Evolutionary conservation across 53 echinoderm and acorn worm genomes (phyloP).

Genomic region (Echinometra lucunter): DNA sequence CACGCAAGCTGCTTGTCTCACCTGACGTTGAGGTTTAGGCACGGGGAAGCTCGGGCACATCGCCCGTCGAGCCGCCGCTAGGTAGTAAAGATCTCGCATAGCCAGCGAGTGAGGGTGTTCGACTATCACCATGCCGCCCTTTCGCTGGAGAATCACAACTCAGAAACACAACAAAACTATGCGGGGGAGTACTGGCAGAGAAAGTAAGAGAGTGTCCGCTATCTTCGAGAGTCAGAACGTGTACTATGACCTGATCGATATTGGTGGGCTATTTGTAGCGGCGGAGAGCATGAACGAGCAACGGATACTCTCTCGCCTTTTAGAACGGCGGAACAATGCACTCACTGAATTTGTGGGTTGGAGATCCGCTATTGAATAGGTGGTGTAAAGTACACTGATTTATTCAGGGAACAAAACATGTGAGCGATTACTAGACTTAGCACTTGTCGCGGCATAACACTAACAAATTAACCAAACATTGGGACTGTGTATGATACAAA

Average conservation of each 20-base stretch:
- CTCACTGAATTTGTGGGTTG: neutral
- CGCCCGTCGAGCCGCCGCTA: slow-evolving; percentile 27
- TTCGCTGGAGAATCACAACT: neutral
- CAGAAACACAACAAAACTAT: slow-evolving; percentile 23
- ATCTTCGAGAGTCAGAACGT: neutral
- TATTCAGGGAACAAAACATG: slow-evolving; percentile 3
- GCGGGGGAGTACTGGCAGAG: slow-evolving; percentile 14
- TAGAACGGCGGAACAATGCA: slow-evolving; percentile 23
- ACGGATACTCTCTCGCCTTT: slow-evolving; percentile 15
- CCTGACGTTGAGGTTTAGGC: slow-evolving; percentile 27
- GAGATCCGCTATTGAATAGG: slow-evolving; percentile 4
- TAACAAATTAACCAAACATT: slow-evolving; percentile 36
- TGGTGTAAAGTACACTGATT: neutral
- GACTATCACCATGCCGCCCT: slow-evolving; percentile 46
- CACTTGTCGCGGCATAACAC: slow-evolving; percentile 11
- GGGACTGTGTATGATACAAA: neutral
- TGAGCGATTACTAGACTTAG: neutral
- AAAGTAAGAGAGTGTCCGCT: slow-evolving; percentile 40
- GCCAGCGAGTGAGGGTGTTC: slow-evolving; percentile 28
- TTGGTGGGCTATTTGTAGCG: slow-evolving; percentile 20
- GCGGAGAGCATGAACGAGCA: neutral
- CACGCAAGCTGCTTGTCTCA: neutral
- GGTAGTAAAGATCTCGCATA: slow-evolving; percentile 49
- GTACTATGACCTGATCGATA: neutral
- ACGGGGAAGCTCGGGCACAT: slow-evolving; percentile 47